phyloP scores from a whole-genome alignment of 2,797 vertebrate species.

The Pterois miles region DNA sequence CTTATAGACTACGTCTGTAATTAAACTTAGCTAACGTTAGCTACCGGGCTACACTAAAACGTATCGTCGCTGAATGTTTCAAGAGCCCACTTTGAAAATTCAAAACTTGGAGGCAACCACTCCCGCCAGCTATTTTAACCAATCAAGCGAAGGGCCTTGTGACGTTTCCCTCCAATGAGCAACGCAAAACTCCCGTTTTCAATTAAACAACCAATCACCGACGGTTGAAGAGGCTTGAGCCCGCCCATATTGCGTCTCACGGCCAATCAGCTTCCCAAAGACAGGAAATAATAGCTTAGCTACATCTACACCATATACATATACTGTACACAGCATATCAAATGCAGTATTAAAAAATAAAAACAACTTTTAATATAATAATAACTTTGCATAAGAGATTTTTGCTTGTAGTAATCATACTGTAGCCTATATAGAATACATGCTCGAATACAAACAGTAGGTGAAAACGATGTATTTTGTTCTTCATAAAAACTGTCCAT shows the following conservation, averaged over 20 bases:
- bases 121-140: slow-evolving; percentile 50
- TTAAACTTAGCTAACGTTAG: neutral
- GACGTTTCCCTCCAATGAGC: slow-evolving; percentile 6
- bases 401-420: too few relatives aligned
- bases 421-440: neutral
- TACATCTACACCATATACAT: too few relatives aligned
- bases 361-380: too few relatives aligned
- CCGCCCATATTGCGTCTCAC: slow-evolving; percentile 5
- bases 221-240: rapidly evolving
- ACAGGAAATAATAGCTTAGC: neutral
- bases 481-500: neutral
- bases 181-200: rapidly evolving
- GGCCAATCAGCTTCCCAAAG: slow-evolving; percentile 23
- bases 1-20: neutral
- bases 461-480: rapidly evolving
- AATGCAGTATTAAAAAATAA: too few relatives aligned
- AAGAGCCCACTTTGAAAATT: slow-evolving; percentile 29
- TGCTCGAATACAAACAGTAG: rapidly evolving
- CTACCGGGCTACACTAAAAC: neutral
- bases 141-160: slow-evolving; percentile 25
- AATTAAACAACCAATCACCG: slow-evolving; percentile 33
- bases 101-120: neutral
- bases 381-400: too few relatives aligned
- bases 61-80: rapidly evolving
- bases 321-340: neutral